A percentile compares a stretch with the other conserved stretches of the same genome.
phyloP scores from a whole-genome alignment of 2,113 vertebrate genomes.

The Capricornis sumatraensis region DNA sequence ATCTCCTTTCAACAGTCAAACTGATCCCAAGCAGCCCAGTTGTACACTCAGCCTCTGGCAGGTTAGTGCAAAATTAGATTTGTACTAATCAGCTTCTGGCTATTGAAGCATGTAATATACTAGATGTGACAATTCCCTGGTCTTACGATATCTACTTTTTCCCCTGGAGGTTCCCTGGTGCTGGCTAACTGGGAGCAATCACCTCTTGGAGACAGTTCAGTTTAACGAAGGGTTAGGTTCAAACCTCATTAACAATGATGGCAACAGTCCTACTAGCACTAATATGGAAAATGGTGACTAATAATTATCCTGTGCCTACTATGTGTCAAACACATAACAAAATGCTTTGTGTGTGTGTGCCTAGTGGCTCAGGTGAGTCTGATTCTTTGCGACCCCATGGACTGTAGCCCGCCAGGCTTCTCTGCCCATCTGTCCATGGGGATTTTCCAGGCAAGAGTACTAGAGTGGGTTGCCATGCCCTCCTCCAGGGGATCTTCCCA shows the following conservation, averaged over 20 bases:
- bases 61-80: slow-evolving; percentile 63
- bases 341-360: background rate
- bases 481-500: background rate
- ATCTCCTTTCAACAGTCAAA: slow-evolving; percentile 38
- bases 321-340: background rate
- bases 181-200: slow-evolving; percentile 2
- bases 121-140: slow-evolving; percentile 47
- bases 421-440: background rate
- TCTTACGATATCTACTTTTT: background rate
- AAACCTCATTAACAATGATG: background rate
- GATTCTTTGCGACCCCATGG: background rate
- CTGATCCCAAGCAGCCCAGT: slow-evolving; percentile 42
- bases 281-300: background rate
- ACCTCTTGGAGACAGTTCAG: background rate
- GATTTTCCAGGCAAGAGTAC: background rate
- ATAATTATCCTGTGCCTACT: background rate
- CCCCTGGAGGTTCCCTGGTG: background rate
- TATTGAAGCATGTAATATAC: slow-evolving; percentile 46
- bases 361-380: background rate
- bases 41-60: slow-evolving; percentile 49
- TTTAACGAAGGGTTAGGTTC: background rate
- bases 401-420: background rate
- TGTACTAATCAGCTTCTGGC: slow-evolving; percentile 64
- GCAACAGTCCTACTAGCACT: background rate
- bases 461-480: background rate